Base-by-base conservation (phyloP, 2,113 vertebrate species). In the Morone chrysops region DNA sequence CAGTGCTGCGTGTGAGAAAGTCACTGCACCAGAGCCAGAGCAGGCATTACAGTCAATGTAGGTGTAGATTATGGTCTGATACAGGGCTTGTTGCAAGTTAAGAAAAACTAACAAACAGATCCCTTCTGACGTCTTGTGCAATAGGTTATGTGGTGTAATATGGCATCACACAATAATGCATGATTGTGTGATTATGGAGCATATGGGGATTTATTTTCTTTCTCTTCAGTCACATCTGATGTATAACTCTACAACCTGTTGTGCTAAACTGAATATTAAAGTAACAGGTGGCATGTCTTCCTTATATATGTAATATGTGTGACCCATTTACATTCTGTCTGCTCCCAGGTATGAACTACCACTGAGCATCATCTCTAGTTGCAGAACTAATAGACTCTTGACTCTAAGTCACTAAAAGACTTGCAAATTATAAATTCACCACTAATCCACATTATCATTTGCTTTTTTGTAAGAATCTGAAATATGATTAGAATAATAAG, bases 11-110 rank as follows among this genome's bases (percentile, higher is more conserved):
- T 87, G 87, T 81, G 85, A 86, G 89, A 70, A 74, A 89, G 81
- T 87, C 85, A 86, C 86, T 89, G 93, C 91, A 91, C 80, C 90
- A 91, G 83, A 91, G 77, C 83, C 81, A 80, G 74, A 73, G 80
- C 69, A 68, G 74, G n/a, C 62, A 74, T 82, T 83, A 86, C 59
- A 81, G 82, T 73, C 75, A 69, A 2, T 68, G 81, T 66, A 88
- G 88, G 81, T 91, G 75, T 70, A 89, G 87, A 88, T 89, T 68
- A 78, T 76, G 66, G 62, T 80, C 81, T 62, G 70, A 84, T 83
- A 68, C 45, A 50, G 48, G 14, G 61, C 66, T 72, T 31, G 31
- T 68, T 79, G 67, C 66, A 25, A 59, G 77, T 65, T 71, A 25
- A n/a, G 48, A 69, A 70, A 85, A 81, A 78, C 25, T 31, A 56